Evolutionary conservation across 2,888 invertebrate species (phyloP).

Genomic region (Lasioglossum pauxillum): DNA sequence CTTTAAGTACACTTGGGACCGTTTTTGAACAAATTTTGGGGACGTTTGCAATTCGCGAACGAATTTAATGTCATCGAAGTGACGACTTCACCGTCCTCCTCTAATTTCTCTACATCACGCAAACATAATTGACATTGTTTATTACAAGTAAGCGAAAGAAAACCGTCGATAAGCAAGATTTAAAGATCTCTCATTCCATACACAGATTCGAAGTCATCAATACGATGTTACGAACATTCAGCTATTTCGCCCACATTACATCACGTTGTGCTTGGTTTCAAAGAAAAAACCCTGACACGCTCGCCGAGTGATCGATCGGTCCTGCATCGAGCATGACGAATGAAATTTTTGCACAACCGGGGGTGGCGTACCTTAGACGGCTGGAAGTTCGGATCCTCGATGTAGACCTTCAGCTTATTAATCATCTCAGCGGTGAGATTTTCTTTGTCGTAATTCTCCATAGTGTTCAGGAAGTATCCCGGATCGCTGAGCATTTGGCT

Average conservation of each 20-base stretch:
- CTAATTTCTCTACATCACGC: no score
- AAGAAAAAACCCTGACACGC: background rate
- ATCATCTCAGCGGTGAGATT: slow-evolving; percentile 93
- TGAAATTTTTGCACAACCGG: background rate
- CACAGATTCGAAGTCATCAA: background rate
- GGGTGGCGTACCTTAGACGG: slow-evolving; percentile 85
- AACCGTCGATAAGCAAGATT: background rate
- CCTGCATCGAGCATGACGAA: background rate
- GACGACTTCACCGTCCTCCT: no score
- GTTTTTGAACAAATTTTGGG: no score
- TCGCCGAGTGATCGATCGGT: background rate
- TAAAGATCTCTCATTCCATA: background rate
- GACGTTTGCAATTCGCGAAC: no score
- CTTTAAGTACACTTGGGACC: no score
- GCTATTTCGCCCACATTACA: background rate
- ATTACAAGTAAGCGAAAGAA: no score
- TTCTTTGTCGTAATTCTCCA: slow-evolving; percentile 95
- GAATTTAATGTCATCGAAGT: no score
- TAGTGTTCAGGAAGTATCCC: slow-evolving; percentile 91
- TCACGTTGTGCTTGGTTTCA: background rate
- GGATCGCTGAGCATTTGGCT: slow-evolving; percentile 93
- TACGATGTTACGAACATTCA: background rate
- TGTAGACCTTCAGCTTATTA: slow-evolving; percentile 91
- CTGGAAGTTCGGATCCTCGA: slow-evolving; percentile 91
- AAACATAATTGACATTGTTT: no score